Percentiles rank a stretch among this genome's conserved stretches.
Evolutionary conservation across 2,797 vertebrate species (phyloP).

Genomic region (Tiaroga cobitis): DNA sequence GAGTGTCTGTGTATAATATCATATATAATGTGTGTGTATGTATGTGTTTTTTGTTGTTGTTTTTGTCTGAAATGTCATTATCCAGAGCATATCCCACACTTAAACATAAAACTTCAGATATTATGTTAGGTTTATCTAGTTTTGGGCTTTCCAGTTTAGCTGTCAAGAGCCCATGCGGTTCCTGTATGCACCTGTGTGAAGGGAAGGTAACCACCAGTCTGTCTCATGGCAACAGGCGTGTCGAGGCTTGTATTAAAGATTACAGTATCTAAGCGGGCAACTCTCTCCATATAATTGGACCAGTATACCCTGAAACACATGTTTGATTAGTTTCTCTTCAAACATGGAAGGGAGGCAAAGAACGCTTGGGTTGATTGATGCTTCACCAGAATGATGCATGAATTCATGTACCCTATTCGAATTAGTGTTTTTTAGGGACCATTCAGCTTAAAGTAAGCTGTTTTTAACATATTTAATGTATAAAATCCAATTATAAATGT

Average conservation of each 20-base stretch:
- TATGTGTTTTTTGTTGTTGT: background rate
- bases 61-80: background rate
- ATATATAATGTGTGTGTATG: background rate
- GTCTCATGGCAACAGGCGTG: slow-evolving; percentile 35
- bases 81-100: background rate
- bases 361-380: background rate
- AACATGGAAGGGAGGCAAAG: background rate
- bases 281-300: slow-evolving; percentile 15
- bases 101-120: background rate
- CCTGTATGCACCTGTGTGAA: slow-evolving; percentile 22
- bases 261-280: slow-evolving; percentile 21
- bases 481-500: background rate
- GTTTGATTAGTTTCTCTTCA: slow-evolving; percentile 13
- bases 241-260: slow-evolving; percentile 14
- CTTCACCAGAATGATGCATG: background rate
- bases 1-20: no score
- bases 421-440: background rate
- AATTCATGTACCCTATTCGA: background rate
- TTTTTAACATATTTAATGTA: background rate
- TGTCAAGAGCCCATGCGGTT: background rate
- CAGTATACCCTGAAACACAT: slow-evolving; percentile 39
- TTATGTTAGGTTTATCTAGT: background rate
- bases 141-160: background rate
- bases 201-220: slow-evolving; percentile 20
- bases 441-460: background rate